Conservation (phyloP, 2,888 invertebrate genomes). For the Camponotus fellah region DNA sequence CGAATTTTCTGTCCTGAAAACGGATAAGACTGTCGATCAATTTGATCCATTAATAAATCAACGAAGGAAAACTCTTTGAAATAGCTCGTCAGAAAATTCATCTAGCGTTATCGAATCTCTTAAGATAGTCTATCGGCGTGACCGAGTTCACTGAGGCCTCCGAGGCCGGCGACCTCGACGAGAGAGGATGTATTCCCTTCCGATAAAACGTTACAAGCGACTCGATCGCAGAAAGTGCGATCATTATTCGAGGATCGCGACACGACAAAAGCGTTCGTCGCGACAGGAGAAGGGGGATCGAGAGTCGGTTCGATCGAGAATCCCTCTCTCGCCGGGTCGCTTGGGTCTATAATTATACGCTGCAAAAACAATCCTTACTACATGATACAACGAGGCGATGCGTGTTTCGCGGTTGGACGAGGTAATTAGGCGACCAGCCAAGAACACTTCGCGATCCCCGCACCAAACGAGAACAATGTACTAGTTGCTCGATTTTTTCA, state of each 20-base stretch:
- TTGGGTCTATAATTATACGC: constrained; percentile 75
- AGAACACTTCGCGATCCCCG: constrained; percentile 62
- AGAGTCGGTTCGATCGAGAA: constrained; percentile 34
- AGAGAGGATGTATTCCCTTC: neutral
- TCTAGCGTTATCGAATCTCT: constrained; percentile 33
- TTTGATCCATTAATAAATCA: neutral
- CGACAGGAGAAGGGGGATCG: constrained; percentile 15
- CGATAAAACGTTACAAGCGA: constrained; percentile 17
- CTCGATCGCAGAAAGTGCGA: constrained; percentile 10
- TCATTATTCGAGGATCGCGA: constrained; percentile 17
- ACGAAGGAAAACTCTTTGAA: neutral
- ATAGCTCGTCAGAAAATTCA: neutral
- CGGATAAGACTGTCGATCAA: neutral
- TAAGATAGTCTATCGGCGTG: constrained; percentile 25
- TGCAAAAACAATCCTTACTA: constrained; percentile 78
- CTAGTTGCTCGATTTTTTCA: constrained; percentile 5
- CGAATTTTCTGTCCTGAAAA: constrained; percentile 16
- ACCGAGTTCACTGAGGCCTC: constrained; percentile 25
- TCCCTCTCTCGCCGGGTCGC: constrained; percentile 61
- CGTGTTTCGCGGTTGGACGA: constrained; percentile 77
- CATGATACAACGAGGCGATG: constrained; percentile 73
- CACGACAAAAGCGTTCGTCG: neutral
- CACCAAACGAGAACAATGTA: constrained; percentile 66
- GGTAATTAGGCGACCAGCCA: constrained; percentile 80
- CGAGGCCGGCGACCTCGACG: constrained; percentile 26